Evolutionary conservation across 2,113 vertebrate genomes (phyloP).

Genomic region (Sporophila hypoxantha): DNA sequence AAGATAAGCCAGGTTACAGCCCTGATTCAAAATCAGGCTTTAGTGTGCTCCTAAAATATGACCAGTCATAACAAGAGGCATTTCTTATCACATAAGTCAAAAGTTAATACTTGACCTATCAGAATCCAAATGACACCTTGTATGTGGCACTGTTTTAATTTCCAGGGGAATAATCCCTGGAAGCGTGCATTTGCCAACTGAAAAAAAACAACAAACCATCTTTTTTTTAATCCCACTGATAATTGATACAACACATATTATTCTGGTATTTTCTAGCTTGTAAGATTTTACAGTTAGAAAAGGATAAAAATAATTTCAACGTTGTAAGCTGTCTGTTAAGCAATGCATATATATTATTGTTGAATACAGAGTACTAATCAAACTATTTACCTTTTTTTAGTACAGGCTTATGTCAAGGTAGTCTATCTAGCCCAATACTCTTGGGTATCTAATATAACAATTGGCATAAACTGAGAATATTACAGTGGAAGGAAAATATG

Average conservation of each 20-base stretch:
- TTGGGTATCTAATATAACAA: background rate
- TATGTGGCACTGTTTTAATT: background rate
- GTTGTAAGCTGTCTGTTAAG: background rate
- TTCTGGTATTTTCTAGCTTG: background rate
- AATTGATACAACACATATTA: background rate
- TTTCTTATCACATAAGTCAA: background rate
- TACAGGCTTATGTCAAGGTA: background rate
- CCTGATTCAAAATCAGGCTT: background rate
- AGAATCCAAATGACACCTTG: background rate
- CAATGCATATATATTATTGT: background rate
- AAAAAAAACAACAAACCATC: background rate
- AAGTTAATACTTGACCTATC: background rate
- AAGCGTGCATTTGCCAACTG: background rate
- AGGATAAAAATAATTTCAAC: background rate
- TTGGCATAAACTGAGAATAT: background rate
- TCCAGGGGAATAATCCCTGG: background rate
- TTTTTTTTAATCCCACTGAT: background rate
- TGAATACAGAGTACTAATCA: background rate
- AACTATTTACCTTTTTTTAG: background rate
- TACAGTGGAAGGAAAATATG: background rate
- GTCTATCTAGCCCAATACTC: background rate
- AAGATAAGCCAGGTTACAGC: background rate
- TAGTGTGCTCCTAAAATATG: background rate
- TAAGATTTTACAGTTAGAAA: background rate
- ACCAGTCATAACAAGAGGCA: background rate